Conservation (phyloP, 2,888 invertebrate species). For the Hypselothyrea guttata region DNA sequence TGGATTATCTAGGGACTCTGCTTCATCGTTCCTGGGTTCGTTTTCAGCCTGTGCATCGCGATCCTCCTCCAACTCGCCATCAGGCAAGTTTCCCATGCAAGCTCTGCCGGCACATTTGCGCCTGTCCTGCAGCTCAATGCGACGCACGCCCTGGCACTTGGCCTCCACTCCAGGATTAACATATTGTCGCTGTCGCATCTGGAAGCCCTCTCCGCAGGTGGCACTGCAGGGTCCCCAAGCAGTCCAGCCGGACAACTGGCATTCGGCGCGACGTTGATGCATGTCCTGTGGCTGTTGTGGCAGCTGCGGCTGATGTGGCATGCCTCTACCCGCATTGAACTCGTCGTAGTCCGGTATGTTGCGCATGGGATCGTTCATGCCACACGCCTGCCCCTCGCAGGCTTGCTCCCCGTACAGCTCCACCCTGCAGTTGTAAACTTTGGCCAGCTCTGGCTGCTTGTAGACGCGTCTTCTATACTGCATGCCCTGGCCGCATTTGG, state of each 20-base stretch:
- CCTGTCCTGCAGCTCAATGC: slow-evolving; percentile 38
- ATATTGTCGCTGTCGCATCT: slow-evolving; percentile 87
- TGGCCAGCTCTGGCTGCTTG: slow-evolving; percentile 78
- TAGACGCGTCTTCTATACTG: slow-evolving; percentile 78
- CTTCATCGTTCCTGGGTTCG: slow-evolving; percentile 25
- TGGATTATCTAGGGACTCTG: slow-evolving; percentile 6
- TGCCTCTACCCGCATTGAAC: slow-evolving; percentile 8
- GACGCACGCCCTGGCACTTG: slow-evolving; percentile 82
- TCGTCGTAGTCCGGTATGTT: slow-evolving; percentile 36
- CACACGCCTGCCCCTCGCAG: slow-evolving; percentile 80
- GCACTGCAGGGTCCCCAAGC: slow-evolving; percentile 90
- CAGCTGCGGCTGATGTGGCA: too few species aligned
- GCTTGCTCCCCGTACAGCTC: slow-evolving; percentile 70
- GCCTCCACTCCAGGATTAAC: slow-evolving; percentile 84
- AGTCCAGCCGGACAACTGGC: slow-evolving; percentile 89
- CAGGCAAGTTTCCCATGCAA: slow-evolving; percentile 56
- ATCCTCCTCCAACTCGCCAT: slow-evolving; percentile 24
- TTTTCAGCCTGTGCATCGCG: slow-evolving; percentile 12
- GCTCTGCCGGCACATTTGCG: slow-evolving; percentile 53
- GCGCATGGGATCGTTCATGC: slow-evolving; percentile 54
- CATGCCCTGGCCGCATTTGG: slow-evolving; percentile 83
- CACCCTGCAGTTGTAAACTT: slow-evolving; percentile 72
- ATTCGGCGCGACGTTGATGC: slow-evolving; percentile 82
- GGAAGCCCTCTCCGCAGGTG: slow-evolving; percentile 87
- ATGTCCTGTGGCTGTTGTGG: too few species aligned